Conservation (phyloP, 1,140 invertebrate species). For the Diorhabda sublineata region DNA sequence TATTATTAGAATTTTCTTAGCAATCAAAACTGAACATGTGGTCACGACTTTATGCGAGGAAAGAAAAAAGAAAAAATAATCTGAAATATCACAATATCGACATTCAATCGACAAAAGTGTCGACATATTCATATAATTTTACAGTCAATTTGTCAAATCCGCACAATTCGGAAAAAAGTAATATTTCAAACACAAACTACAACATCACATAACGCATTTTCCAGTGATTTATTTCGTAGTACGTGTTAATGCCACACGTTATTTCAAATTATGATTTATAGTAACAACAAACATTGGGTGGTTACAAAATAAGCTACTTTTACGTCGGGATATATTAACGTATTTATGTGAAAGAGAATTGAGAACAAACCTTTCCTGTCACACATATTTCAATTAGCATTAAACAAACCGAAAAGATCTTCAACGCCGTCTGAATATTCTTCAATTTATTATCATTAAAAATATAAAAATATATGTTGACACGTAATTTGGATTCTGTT, state of each 20-base stretch:
- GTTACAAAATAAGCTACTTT: constrained; percentile 2
- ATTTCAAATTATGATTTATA: constrained; percentile 1
- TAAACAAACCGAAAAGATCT: neutral
- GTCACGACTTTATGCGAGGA: too few species aligned
- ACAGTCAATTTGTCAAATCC: constrained; percentile 9
- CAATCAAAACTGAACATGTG: too few species aligned
- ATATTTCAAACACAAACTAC: constrained; percentile 8
- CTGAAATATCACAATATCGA: neutral
- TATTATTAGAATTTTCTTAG: too few species aligned
- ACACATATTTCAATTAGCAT: neutral
- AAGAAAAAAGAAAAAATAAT: too few species aligned
- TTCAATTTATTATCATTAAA: too few species aligned
- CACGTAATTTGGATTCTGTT: too few species aligned
- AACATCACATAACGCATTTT: constrained; percentile 6
- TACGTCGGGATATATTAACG: neutral
- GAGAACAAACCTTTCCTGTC: neutral
- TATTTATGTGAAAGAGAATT: neutral
- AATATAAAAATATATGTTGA: too few species aligned
- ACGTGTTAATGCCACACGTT: neutral
- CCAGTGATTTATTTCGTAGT: neutral
- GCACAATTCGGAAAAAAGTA: constrained; percentile 7
- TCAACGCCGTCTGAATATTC: too few species aligned
- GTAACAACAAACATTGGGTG: neutral
- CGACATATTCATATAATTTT: constrained; percentile 7
- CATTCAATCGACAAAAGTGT: neutral